Conservation (phyloP, 1,140 invertebrate genomes). For the Drosophila repletoides region DNA sequence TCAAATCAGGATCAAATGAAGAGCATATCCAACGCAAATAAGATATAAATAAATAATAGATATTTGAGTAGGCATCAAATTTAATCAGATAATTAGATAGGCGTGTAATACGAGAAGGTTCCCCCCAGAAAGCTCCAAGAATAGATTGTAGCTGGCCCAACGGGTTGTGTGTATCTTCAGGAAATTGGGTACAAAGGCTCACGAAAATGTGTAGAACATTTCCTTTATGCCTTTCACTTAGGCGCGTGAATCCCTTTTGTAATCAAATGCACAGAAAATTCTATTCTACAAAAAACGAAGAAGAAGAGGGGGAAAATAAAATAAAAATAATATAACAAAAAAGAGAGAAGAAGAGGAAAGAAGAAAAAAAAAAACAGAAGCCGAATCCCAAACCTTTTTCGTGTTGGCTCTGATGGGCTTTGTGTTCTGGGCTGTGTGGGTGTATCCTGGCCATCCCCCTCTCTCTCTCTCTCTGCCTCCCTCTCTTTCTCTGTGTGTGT, state of each 20-base stretch:
- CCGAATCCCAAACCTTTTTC: constrained; percentile 69
- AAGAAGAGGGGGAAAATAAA: constrained; percentile 28
- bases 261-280: constrained; percentile 78
- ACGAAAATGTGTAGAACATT: constrained; percentile 57
- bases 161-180: constrained; percentile 3
- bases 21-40: too few species aligned
- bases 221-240: constrained; percentile 58
- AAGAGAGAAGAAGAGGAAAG: constrained; percentile 7
- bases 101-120: constrained; percentile 5
- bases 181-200: constrained; percentile 38
- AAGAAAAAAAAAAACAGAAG: constrained; percentile 21
- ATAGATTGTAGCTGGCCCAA: too few species aligned
- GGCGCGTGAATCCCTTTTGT: constrained; percentile 77
- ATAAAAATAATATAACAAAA: background rate
- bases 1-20: too few species aligned
- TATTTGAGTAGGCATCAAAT: too few species aligned
- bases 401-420: constrained; percentile 69
- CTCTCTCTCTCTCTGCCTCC: background rate
- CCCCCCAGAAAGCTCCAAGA: constrained; percentile 19
- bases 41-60: too few species aligned
- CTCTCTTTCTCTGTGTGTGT: too few species aligned
- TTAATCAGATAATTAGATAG: too few species aligned
- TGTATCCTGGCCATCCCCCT: constrained; percentile 20
- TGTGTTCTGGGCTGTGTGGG: constrained; percentile 45
- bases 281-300: constrained; percentile 51